Evolutionary conservation across 2,113 vertebrate species (phyloP).

Genomic region (Malurus elegans): DNA sequence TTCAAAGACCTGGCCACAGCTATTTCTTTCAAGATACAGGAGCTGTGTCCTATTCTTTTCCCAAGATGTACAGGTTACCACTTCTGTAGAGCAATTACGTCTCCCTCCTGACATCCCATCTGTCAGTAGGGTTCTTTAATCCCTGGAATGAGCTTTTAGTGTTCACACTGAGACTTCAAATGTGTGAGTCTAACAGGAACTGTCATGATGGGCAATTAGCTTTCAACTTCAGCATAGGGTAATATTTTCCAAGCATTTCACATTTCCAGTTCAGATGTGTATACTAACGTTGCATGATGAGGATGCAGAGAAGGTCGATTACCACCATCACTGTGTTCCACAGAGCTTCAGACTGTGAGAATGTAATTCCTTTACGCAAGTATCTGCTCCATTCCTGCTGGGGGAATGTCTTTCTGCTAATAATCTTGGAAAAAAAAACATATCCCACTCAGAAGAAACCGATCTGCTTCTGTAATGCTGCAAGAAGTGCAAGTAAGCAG

Average conservation of each 20-base stretch:
- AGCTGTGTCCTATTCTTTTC: not conserved
- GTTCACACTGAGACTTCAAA: constrained; percentile 4
- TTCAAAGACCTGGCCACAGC: constrained; percentile 3
- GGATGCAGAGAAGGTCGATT: not conserved
- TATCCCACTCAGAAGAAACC: not conserved
- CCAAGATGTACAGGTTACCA: not conserved
- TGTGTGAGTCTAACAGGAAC: not conserved
- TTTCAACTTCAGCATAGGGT: not conserved
- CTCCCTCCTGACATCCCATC: constrained; percentile 14
- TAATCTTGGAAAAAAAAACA: constrained; percentile 5
- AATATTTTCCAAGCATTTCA: not conserved
- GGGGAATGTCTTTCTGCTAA: not conserved
- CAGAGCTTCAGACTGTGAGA: not conserved
- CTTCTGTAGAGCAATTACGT: not conserved
- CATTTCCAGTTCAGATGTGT: not conserved
- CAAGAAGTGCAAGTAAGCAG: constrained; percentile 19
- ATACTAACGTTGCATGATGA: not conserved
- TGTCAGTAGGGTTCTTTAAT: not conserved
- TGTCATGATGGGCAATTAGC: constrained; percentile 19
- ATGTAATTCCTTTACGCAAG: not conserved
- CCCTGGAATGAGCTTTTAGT: not conserved
- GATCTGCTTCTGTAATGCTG: not conserved
- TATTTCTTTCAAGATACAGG: constrained; percentile 8
- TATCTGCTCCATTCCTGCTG: not conserved
- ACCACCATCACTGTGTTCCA: not conserved